Base-by-base conservation (phyloP, 2,888 invertebrate species). In the Subacronicta megacephala region DNA sequence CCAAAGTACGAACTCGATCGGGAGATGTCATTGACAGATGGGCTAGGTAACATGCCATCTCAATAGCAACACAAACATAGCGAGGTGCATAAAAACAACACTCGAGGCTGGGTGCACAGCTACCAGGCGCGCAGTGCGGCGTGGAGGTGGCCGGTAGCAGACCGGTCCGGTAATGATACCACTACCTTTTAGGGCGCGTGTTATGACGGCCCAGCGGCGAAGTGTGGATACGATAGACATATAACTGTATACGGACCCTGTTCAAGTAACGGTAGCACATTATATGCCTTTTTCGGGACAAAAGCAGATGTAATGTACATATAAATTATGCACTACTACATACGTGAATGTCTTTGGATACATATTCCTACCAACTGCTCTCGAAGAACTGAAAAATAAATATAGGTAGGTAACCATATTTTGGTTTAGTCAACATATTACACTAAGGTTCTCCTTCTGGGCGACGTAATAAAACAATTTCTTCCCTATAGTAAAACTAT, bases 141-240 rank as follows among this genome's bases (percentile, higher is more conserved):
- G 82, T 72, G 84, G 87, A 85, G 88, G 90, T 88, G 85, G 84
- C 69, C 84, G 82, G 85, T 85, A 84, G 87, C 87, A 75, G 87
- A 88, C 90, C 88, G 90, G 90, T 88, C 87, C 77, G 72, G 88
- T 93, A 93, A 92, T 93, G 92, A 90, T 89, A 92, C 90, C 84
- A 89, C 80, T 84, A 82, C 93, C 93, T 92, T 94, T 87, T 93
- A 93, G 87, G 92, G 92, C 89, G 73, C 82, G 77, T 85, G 87
- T 89, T 92, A 92, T 90, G 89, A 92, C 85, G 84, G 81, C 78
- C 80, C 82, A 75, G 75, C 68, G 83, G 67, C 68, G 66, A 84
- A 81, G 58, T 78, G 71, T 88, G 91, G 93, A 92, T 84, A 83
- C 53, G 87, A 76, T 79, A 43, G 41, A 44, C 55, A 16, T 29